Evolutionary conservation across 2,797 vertebrate species (phyloP), one percentile per base, ranked within the genome.

Genomic region (Amazona finschi): DNA sequence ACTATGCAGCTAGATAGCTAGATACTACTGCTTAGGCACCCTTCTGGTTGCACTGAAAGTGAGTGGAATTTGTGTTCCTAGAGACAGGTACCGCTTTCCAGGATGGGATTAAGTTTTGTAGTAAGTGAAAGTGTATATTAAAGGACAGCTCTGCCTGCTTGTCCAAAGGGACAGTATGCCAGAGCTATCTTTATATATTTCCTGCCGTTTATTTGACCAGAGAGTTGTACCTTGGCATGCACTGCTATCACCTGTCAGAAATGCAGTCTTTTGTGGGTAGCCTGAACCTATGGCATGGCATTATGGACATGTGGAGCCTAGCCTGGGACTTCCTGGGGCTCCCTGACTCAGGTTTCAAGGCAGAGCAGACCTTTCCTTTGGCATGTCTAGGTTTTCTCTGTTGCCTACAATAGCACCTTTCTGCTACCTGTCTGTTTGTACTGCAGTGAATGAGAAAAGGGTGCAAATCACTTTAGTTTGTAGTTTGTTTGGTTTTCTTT

Each of bases 181-280:
- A 61, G 22, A 33, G 11, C 18, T 69, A 44, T 44, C 44, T 85
- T 31, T 43, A 11, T 49, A 12, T n/a, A 47, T 64, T 50, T 55
- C 28, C 18, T 78, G 39, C 25, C 36, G 12, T 79, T 78, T 62
- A 25, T 0, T 0, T 0, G 1, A 27, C 38, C 27, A 62, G 43
- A 44, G 31, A 50, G 17, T 27, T 76, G 44, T 41, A 36, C 38
- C 47, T 87, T 10, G 14, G 5, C 33, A 38, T 8, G 28, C 19
- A 6, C 24, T 62, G 36, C 46, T 60, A 38, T 11, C 1, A 3
- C 6, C 39, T 62, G 25, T 36, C 3, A 0, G 33, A 70, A 74
- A 17, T n/a, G 43, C 33, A 47, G 38, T 11, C 1, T n/a, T 81
- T 71, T 72, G 6, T 21, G 64, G 36, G 60, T 60, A 82, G 49